phyloP scores from a whole-genome alignment of 2,888 invertebrate species.

The Eucriotettix oculatus region DNA sequence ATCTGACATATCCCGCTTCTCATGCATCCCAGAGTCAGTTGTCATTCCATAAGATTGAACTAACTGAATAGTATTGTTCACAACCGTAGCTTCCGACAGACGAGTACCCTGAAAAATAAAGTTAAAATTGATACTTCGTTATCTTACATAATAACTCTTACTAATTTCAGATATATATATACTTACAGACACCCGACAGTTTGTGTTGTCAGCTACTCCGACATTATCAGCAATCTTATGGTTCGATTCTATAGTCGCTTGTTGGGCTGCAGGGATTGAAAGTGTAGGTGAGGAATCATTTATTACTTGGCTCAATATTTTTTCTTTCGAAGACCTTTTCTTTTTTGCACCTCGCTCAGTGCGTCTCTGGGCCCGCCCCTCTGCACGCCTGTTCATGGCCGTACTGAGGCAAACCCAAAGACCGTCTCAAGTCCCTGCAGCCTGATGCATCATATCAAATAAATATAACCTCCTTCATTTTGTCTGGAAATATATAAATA shows the following conservation, averaged over 20 bases:
- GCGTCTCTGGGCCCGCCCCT: slow-evolving; percentile 7
- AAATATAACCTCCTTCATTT: too few relatives aligned
- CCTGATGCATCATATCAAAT: slow-evolving; percentile 2
- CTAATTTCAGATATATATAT: neutral
- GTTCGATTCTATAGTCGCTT: neutral
- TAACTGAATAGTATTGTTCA: neutral
- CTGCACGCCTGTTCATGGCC: slow-evolving; percentile 10
- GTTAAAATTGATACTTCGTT: too few relatives aligned
- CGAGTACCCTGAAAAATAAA: neutral
- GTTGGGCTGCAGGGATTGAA: neutral
- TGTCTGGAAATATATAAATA: too few relatives aligned
- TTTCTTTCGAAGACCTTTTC: slow-evolving; percentile 5
- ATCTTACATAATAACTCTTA: too few relatives aligned
- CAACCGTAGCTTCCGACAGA: neutral
- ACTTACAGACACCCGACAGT: neutral
- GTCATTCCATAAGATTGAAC: neutral
- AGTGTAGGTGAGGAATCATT: neutral
- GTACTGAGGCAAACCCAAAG: slow-evolving; percentile 7
- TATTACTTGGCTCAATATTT: neutral
- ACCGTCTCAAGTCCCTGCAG: slow-evolving; percentile 3
- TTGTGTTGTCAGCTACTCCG: neutral
- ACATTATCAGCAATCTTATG: neutral
- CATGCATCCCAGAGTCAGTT: slow-evolving; percentile 5
- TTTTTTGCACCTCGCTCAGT: slow-evolving; percentile 5
- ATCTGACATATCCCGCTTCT: slow-evolving; percentile 5